Percentiles rank a stretch among this genome's conserved stretches.
Conservation (phyloP, 2,888 invertebrate species). For the Melipona bicolor region DNA sequence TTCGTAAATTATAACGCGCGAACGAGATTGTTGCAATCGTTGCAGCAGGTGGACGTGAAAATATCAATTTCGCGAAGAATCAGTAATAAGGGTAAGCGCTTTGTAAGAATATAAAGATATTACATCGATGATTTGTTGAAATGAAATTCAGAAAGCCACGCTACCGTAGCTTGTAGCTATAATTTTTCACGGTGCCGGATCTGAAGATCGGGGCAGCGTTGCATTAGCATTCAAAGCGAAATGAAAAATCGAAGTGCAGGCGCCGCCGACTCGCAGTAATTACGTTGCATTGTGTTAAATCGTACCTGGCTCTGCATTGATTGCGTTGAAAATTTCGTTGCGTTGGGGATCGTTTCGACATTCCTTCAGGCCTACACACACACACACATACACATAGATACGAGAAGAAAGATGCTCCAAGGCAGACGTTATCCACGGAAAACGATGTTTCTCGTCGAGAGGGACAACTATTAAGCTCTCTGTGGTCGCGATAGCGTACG, state of each 20-base stretch:
- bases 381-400: no score
- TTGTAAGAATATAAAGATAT: neutral
- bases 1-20: neutral
- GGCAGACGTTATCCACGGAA: constrained; percentile 6
- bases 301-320: no score
- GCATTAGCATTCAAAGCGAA: neutral
- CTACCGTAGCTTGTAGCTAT: neutral
- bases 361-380: no score
- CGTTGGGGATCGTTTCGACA: no score
- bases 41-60: neutral
- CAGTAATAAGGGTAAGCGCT: neutral
- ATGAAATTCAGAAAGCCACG: neutral
- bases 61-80: neutral
- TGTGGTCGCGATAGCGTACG: constrained; percentile 18
- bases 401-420: neutral
- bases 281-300: no score
- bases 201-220: no score
- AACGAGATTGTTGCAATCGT: no score
- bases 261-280: no score
- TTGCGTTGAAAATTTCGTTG: no score
- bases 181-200: neutral
- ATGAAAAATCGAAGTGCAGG: neutral
- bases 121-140: neutral
- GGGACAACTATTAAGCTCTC: constrained; percentile 1
- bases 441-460: neutral